Conservation (phyloP, 2,888 invertebrate species). For the Lasioglossum morio region DNA sequence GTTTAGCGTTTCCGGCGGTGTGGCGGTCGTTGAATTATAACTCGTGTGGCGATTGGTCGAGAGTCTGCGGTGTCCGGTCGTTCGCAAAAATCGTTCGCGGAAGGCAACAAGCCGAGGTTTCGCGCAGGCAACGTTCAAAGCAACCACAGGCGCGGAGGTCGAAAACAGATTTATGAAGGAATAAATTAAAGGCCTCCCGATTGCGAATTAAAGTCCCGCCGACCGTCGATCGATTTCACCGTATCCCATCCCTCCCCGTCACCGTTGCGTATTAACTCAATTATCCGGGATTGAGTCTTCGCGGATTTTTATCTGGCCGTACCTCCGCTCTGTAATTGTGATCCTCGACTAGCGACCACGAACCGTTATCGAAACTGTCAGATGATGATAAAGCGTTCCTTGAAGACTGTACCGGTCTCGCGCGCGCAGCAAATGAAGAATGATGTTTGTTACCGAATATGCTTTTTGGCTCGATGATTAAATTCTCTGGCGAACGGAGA, state of each 20-base stretch:
- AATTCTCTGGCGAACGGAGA: background rate
- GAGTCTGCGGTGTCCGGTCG: constrained; percentile 6
- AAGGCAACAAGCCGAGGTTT: background rate
- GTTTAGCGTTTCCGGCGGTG: constrained; percentile 58
- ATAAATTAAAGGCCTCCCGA: constrained; percentile 72
- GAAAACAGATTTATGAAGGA: constrained; percentile 71
- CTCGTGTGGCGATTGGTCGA: constrained; percentile 34
- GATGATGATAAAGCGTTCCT: constrained; percentile 9
- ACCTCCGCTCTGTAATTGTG: background rate
- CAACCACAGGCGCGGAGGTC: background rate
- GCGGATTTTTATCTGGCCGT: background rate
- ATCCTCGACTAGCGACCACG: background rate
- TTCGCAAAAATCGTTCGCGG: background rate
- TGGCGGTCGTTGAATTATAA: constrained; percentile 56
- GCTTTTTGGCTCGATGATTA: background rate
- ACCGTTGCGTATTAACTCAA: constrained; percentile 31
- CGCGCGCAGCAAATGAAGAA: background rate
- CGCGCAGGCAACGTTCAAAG: background rate
- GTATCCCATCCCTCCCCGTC: background rate
- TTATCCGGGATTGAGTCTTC: constrained; percentile 34
- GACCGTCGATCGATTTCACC: constrained; percentile 63
- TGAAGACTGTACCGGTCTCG: background rate
- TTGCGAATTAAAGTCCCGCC: constrained; percentile 62
- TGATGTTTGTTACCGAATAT: background rate
- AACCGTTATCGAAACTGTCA: background rate